Percentiles rank a stretch among this genome's conserved stretches.
Conservation (phyloP, 2,797 vertebrate genomes). For the Fistularia tabacaria region DNA sequence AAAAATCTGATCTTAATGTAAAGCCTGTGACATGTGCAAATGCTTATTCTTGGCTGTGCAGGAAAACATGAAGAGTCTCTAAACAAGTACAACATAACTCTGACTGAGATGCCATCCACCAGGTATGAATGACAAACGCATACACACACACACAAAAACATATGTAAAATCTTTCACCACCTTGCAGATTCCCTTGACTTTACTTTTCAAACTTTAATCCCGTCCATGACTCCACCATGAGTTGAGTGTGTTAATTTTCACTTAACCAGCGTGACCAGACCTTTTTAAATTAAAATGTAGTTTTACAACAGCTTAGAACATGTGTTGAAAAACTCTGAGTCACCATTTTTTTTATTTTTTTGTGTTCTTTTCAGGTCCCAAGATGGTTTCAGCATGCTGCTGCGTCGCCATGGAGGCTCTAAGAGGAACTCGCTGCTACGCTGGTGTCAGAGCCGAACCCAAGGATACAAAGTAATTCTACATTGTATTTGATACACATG, state of each 20-base stretch:
- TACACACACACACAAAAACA: constrained; percentile 6
- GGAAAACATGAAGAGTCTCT: constrained; percentile 70
- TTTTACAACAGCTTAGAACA: not conserved
- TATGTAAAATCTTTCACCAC: no score
- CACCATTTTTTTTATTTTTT: no score
- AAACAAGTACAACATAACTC: constrained; percentile 66
- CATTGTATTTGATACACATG: no score
- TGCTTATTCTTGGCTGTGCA: constrained; percentile 34
- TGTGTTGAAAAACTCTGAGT: not conserved
- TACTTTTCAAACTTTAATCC: no score
- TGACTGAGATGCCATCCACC: constrained; percentile 63
- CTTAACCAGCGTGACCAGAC: not conserved
- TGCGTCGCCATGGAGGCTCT: constrained; percentile 81
- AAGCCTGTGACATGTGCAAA: not conserved
- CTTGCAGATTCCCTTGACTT: no score
- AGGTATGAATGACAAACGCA: constrained; percentile 58
- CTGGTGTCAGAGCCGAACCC: constrained; percentile 80
- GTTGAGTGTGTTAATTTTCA: no score
- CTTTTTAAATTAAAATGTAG: not conserved
- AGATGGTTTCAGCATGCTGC: constrained; percentile 75
- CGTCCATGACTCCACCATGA: no score
- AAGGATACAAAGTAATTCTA: constrained; percentile 76
- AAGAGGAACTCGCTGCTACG: constrained; percentile 81
- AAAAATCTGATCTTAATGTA: not conserved
- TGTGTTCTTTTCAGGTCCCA: constrained; percentile 59